Base-by-base conservation (phyloP, 2,113 vertebrate genomes). In the Cavia aperea region DNA sequence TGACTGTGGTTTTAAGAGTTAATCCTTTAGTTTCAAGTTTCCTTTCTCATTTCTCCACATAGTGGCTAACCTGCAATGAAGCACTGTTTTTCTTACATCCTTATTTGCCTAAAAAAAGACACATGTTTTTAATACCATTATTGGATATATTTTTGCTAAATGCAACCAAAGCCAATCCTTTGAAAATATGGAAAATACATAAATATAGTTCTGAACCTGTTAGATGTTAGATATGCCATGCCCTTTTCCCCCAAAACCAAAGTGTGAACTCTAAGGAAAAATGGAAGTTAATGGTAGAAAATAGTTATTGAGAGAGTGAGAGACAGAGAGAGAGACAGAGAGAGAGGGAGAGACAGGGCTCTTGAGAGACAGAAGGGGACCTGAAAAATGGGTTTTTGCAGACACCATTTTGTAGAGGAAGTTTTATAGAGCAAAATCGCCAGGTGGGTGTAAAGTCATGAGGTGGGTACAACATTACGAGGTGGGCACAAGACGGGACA, bases 71-170 rank as follows among this genome's bases (percentile, higher is more conserved):
- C 31, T 81, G 19, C 65, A 87, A 51, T 70, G 92, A 86, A 92
- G 33, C 43, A 86, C 29, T 81, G 73, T 77, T 93, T 94, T 96
- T 90, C 92, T 95, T 89, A 68, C 63, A 79, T 86, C 83, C 72
- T 79, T 58, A 84, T 92, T 95, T 93, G 46, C 54, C n/a, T 90
- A 88, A 73, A 65, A 43, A 4, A 79, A 79, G 77, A 54, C 51
- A 94, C 68, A 88, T 94, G 83, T 94, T 94, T 95, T 88, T 56
- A 95, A 85, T 88, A 94, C 7, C 4, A 62, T 92, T 95, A 94
- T 62, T 93, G 83, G 75, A 94, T 92, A 92, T n/a, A 81, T 94
- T 90, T 86, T 86, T 43, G 31, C 43, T 90, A 91, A 86, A 81
- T 16, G 16, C 68, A 93, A 83, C 8, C 75, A 81, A 88, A 93